Evolutionary conservation across 2,797 vertebrate genomes (phyloP).

Genomic region (Eospalax fontanierii): DNA sequence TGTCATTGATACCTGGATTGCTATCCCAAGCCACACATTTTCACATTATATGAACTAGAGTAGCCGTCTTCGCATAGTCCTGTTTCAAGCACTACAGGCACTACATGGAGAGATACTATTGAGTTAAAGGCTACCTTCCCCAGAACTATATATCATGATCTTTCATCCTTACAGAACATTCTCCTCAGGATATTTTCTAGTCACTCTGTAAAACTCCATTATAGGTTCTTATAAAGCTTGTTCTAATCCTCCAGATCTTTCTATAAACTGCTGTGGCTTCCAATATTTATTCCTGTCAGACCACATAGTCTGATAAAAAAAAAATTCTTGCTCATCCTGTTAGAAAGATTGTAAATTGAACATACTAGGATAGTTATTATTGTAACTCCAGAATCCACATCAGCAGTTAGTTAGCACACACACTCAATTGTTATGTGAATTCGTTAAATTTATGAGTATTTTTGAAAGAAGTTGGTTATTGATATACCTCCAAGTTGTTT

Average conservation of each 20-base stretch:
- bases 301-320: background rate
- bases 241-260: background rate
- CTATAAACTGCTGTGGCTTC: background rate
- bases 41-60: background rate
- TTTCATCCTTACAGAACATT: conserved; percentile 1
- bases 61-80: background rate
- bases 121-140: background rate
- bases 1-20: background rate
- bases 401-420: background rate
- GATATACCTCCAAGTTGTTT: background rate
- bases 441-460: conserved; percentile 16
- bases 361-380: background rate
- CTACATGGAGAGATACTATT: background rate
- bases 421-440: background rate
- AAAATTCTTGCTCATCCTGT: background rate
- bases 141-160: background rate
- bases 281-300: background rate
- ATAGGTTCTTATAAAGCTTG: background rate
- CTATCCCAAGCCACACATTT: background rate
- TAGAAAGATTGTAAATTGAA: background rate
- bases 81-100: background rate
- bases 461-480: background rate
- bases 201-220: conserved; percentile 38
- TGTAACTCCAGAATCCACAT: background rate
- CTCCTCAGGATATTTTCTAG: background rate